Percentiles rank a stretch among this genome's conserved stretches.
These are phyloP conservation scores for Piezodorus guildinii DNA, from an alignment of 1,140 invertebrate genomes.

Conservation along the genomic window DNA sequence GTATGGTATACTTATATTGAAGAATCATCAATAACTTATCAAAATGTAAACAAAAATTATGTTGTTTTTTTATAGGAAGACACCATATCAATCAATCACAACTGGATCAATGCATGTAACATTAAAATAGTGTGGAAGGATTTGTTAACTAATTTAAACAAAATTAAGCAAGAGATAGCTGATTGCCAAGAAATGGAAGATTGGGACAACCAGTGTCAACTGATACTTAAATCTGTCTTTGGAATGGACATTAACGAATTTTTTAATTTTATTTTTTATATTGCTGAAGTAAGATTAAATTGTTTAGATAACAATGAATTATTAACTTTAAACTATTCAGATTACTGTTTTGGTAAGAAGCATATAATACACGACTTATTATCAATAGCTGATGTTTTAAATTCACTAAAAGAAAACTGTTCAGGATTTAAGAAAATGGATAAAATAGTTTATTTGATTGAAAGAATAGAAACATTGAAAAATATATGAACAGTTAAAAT, in stretches of 20 bases:
- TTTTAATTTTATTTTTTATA: slow-evolving; percentile 50
- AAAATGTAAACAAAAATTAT: not conserved
- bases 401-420: no score
- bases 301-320: slow-evolving; percentile 29
- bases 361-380: slow-evolving; percentile 37
- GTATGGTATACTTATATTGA: slow-evolving; percentile 36
- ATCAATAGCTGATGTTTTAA: slow-evolving; percentile 7
- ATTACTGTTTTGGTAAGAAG: slow-evolving; percentile 34
- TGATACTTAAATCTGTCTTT: slow-evolving; percentile 66
- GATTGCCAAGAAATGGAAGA: slow-evolving; percentile 59
- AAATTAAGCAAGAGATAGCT: slow-evolving; percentile 66
- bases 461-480: no score
- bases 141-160: slow-evolving; percentile 48
- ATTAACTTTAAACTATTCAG: slow-evolving; percentile 30
- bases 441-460: no score
- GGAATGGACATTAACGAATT: slow-evolving; percentile 72
- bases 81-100: slow-evolving; percentile 95
- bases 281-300: slow-evolving; percentile 43
- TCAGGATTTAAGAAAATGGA: no score
- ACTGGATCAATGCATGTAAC: slow-evolving; percentile 92
- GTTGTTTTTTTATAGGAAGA: slow-evolving; percentile 48
- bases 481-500: no score
- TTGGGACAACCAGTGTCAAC: slow-evolving; percentile 62
- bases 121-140: slow-evolving; percentile 58
- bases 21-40: not conserved